Evolutionary conservation across 1,140 invertebrate genomes (phyloP), one percentile per base, ranked within the genome.

Genomic region (Zaprionus capensis): DNA sequence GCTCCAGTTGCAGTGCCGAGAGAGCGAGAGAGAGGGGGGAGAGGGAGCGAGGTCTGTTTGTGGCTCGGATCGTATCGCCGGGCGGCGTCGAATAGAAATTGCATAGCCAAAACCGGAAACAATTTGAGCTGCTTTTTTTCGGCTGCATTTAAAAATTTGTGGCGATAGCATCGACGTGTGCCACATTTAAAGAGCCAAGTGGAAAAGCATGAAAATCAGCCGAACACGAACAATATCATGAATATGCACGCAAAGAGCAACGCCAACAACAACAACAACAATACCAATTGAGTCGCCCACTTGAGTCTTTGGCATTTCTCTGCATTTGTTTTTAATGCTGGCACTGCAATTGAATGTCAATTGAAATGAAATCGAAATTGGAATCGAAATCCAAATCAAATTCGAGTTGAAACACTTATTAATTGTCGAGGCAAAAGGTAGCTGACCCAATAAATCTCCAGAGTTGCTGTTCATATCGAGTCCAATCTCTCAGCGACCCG

Each of bases 271-370:
- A 38, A 28, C 24, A 26, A 22, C 5, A n/a, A 4, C 6, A 6
- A 0, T 0, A 28, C 6, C 41, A 46, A 46, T 46, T 46, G 36
- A 9, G 20, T 76, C 68, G 73, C 61, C 73, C 73, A 76, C 69
- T 81, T 75, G 71, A 64, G 57, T 38, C 41, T 46, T 46, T 67
- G 63, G 79, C 77, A 76, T 82, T 86, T 86, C 80, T 79, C 41
- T 86, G 85, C 68, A 65, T 53, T 51, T 61, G 15, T 46, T 70
- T 22, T 55, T 49, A 28, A 46, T 68, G 62, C 64, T 82, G 80
- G 66, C 76, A 58, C 73, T 85, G 82, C 82, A 86, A 85, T 86
- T 85, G 82, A 85, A 86, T 86, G 67, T 73, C 83, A 85, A 85
- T 83, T 71, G 81, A 72, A 83, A 76, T 79, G 67, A 71, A 82